Base-by-base conservation (phyloP, 2,797 vertebrate species). In the Zenarchopterus dispar region DNA sequence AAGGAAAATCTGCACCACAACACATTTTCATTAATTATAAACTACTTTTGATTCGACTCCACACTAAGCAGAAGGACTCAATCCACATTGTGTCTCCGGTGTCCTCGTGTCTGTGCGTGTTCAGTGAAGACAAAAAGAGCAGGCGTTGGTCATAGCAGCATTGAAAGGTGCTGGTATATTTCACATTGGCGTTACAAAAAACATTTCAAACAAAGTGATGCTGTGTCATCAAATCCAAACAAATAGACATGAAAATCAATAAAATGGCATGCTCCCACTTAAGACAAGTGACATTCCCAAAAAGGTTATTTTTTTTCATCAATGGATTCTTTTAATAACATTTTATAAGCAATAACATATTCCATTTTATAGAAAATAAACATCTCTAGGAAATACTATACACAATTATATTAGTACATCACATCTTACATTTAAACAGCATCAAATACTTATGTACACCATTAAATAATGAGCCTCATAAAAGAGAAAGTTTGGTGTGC, bases 311-410 rank as follows among this genome's bases (percentile, higher is more conserved):
- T 70, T 85, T 91, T 84, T 83, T 89, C 80, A 83, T 92, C 81
- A 84, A 85, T 87, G 83, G 87, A 90, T 91, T 89, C 81, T 94
- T 94, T 94, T 93, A 93, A 94, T 94, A 93, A 93, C 89, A 89
- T 93, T 94, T 94, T 93, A 93, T 94, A 94, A 93, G 93, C 94
- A 94, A 94, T 94, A 93, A 94, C 94, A 92, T 93, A 93, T 93
- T 94, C 90, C 89, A 92, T 94, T 92, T 94, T 94, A 94, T 94
- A 94, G 92, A 94, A 94, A 94, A 94, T 94, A 94, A 94, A 94
- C 94, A 94, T 94, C 94, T 94, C 94, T 94, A 94, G 91, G 93
- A 94, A 94, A 94, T 94, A 94, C 94, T 94, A 94, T 94, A 94
- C 94, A 94, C 94, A 94, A 93, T 94, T 94, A 94, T 93, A 94